Conservation (phyloP, 2,888 invertebrate species). For the Drosophila ochracea region DNA sequence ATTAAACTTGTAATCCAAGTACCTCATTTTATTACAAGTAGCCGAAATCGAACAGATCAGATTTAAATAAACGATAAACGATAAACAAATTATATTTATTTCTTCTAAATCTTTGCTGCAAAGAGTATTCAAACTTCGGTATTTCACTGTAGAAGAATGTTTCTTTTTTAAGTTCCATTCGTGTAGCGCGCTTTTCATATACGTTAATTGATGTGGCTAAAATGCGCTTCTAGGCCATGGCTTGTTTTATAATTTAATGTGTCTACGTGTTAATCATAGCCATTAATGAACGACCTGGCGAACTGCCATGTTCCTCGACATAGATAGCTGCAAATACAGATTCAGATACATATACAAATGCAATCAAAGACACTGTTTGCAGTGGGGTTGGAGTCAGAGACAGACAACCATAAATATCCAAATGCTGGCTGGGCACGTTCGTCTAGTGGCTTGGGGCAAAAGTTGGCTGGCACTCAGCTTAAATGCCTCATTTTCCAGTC, state of each 20-base stretch:
- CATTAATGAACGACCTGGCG: conserved; percentile 67
- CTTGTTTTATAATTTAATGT: conserved; percentile 72
- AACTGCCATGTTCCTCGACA: conserved; percentile 43
- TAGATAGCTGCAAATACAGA: conserved; percentile 27
- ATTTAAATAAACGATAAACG: not conserved
- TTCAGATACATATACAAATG: conserved; percentile 21
- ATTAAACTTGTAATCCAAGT: not conserved
- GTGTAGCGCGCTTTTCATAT: conserved; percentile 36
- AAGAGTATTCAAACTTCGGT: not conserved
- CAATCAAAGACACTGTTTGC: conserved; percentile 22
- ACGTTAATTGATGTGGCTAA: conserved; percentile 74
- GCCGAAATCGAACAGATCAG: not conserved
- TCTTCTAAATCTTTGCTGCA: not conserved
- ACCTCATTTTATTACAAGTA: not conserved
- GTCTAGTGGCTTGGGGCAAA: conserved; percentile 14
- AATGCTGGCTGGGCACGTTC: conserved; percentile 67
- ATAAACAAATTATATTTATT: too few relatives aligned
- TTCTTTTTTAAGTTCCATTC: conserved; percentile 21
- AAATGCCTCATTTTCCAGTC: conserved; percentile 81
- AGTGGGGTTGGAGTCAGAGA: conserved; percentile 26
- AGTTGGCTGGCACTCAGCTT: conserved; percentile 70
- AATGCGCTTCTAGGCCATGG: conserved; percentile 32
- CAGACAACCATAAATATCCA: conserved; percentile 70
- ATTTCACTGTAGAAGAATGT: not conserved
- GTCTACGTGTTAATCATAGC: conserved; percentile 80